Conservation (phyloP, 2,113 vertebrate genomes). For the Nyctereutes procyonoides region DNA sequence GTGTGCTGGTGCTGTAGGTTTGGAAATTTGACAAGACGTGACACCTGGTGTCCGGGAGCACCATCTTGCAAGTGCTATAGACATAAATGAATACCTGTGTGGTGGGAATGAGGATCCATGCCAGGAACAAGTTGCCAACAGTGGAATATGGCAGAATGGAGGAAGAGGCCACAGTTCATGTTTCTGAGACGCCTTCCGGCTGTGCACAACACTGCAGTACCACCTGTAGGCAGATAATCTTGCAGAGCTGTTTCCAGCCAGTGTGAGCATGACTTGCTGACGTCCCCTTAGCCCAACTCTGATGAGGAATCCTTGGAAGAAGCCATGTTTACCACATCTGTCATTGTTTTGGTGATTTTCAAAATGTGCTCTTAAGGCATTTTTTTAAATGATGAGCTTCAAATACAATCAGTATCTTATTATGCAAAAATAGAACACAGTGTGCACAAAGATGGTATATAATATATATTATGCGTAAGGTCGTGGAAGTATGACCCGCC, state of each 20-base stretch:
- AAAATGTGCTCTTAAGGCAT: not conserved
- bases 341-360: not conserved
- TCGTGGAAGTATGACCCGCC: not conserved
- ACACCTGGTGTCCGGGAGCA: not conserved
- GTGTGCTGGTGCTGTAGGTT: not conserved
- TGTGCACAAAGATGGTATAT: not conserved
- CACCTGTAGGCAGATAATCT: rapidly evolving
- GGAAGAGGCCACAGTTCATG: not conserved
- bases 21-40: not conserved
- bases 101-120: not conserved
- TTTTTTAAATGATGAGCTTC: not conserved
- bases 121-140: not conserved
- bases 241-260: not conserved
- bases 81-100: not conserved
- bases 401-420: not conserved
- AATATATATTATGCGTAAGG: not conserved
- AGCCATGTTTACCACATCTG: not conserved
- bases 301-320: not conserved
- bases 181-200: not conserved
- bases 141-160: not conserved
- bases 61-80: not conserved
- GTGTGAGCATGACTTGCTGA: not conserved
- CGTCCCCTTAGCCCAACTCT: not conserved
- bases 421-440: not conserved
- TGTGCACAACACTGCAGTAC: rapidly evolving